Base-by-base conservation (phyloP, 2,113 vertebrate genomes). In the Chelonoidis abingdonii region DNA sequence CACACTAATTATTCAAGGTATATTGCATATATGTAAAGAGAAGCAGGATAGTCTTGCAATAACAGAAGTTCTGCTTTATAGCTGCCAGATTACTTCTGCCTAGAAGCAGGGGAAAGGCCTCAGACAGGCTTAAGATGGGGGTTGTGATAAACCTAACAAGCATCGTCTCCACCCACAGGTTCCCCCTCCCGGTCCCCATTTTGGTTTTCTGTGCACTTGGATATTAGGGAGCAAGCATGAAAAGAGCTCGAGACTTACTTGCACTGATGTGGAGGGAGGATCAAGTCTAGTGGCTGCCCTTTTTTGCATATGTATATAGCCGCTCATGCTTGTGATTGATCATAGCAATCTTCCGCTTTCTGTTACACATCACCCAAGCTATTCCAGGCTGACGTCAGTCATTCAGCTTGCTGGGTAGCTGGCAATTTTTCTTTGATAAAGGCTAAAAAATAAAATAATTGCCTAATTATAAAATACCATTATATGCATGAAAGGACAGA, bases 11-110 rank as follows among this genome's bases (percentile, higher is more conserved):
- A 75, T 0, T 1, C 59, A 90, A 95, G 83, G 80, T 80, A 78
- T 57, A 41, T 57, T 49, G 35, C n/a, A 50, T 89, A 9, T 89
- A 89, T 80, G 76, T 79, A 38, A 49, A 22, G 65, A 93, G 92
- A 92, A 83, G 80, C 72, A 91, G 76, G 94, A 86, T 89, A 96
- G 72, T 53, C 82, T 84, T 80, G n/a, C 65, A 84, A 88, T 79
- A 92, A 50, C 11, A 62, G 84, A 38, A 8, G 91, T 44, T 87
- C 91, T 80, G 31, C 80, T 86, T 93, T 92, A 89, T 88, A 54
- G 82, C 83, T 89, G 86, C 78, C 53, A 83, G 19, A 91, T 96
- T 91, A 83, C 75, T 95, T 91, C 69, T 75, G 75, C 0, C 0
- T 75, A 88, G 29, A 54, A 92, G 89, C 50, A 83, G 57, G 75